Evolutionary conservation across 2,113 vertebrate species (phyloP), one percentile per base, ranked within the genome.

Genomic region (Axis porcinus): DNA sequence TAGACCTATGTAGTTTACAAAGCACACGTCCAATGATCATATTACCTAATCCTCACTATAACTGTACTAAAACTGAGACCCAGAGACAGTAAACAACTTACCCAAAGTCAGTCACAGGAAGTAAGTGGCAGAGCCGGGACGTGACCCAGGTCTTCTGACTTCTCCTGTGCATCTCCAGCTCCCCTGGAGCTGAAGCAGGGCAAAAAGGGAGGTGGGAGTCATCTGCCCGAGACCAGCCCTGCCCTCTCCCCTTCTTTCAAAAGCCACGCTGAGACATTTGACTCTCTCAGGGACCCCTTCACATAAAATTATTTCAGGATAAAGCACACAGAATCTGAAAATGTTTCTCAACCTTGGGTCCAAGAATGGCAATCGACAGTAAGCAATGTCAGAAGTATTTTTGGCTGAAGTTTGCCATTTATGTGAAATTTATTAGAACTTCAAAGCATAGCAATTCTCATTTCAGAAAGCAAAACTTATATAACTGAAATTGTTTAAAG

Each of bases 151-250:
- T 97, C 98, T 98, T 98, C 98, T 95, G 97, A 98, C 86, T 98
- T 96, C 93, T 98, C 90, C 97, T 98, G 98, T 94, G 97, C 86
- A 96, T 95, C 60, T 94, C 95, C 97, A 98, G 98, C 98, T 98
- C 98, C 97, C 85, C 97, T 97, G 97, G 96, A 97, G 98, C 98
- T 98, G 97, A 97, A 97, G 98, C 97, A 97, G 97, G 98, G 97
- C 93, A 96, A 92, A 98, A 97, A 98, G 94, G 97, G 97, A 97
- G 95, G 98, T 93, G 98, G 98, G 94, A 97, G 97, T 96, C 96
- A 97, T 96, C 54, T 97, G 97, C 98, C 96, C 93, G 92, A 89
- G 78, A 97, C 78, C 90, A 97, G 85, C 55, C 83, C 93, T 88
- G 33, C 96, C 84, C 96, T 96, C 78, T 96, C 52, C 96, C 74